phyloP scores from a whole-genome alignment of 1,140 invertebrate genomes.

The Bursaphelenchus mucronatus region DNA sequence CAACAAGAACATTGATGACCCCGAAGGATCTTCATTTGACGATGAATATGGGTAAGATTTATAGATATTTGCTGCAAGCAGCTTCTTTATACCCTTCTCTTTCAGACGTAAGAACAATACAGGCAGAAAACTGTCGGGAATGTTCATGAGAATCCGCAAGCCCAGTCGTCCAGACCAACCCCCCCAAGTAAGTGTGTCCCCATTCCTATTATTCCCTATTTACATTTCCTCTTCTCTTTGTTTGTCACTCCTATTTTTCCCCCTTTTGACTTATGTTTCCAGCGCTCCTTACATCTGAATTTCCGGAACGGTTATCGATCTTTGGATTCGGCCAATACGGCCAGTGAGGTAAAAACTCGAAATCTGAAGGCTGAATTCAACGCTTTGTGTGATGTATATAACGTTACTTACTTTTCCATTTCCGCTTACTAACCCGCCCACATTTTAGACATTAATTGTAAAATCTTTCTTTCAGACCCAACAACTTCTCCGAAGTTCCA shows the following conservation, averaged over 20 bases:
- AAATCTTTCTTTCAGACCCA: constrained; percentile 7
- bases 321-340: too few relatives aligned
- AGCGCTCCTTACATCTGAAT: background rate
- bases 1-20: constrained; percentile 7
- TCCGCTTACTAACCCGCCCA: too few relatives aligned
- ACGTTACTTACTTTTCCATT: too few relatives aligned
- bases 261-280: constrained; percentile 2
- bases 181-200: constrained; percentile 12
- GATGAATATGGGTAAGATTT: constrained; percentile 1
- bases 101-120: constrained; percentile 30
- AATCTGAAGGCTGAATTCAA: too few relatives aligned
- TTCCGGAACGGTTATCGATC: too few relatives aligned
- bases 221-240: constrained; percentile 11
- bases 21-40: background rate
- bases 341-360: too few relatives aligned
- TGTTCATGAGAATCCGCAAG: constrained; percentile 43
- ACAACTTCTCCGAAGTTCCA: constrained; percentile 16
- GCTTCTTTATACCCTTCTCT: too few relatives aligned
- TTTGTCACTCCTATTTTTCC: constrained; percentile 1
- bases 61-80: too few relatives aligned
- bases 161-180: constrained; percentile 15
- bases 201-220: constrained; percentile 11
- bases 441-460: too few relatives aligned
- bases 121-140: constrained; percentile 38
- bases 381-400: too few relatives aligned